Conservation (phyloP, 2,888 invertebrate genomes). For the Dinocampus coccinellae region DNA sequence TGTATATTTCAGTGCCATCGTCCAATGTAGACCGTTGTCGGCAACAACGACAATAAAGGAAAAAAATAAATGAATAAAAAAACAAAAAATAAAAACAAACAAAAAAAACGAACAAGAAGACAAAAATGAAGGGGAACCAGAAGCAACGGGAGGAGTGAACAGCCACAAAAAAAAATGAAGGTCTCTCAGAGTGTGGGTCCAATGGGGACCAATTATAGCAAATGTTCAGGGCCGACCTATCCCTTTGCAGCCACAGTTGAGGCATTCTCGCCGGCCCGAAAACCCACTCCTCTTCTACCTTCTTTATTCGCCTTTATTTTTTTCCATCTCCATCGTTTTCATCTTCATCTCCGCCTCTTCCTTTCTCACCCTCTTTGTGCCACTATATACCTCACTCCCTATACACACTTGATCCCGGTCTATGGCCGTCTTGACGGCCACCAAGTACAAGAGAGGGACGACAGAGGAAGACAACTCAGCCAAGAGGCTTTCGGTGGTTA, state of each 20-base stretch:
- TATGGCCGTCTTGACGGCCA: slow-evolving; percentile 40
- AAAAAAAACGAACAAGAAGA: background rate
- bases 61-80: slow-evolving; percentile 24
- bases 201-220: slow-evolving; percentile 7
- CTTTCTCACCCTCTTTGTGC: slow-evolving; percentile 26
- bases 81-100: slow-evolving; percentile 22
- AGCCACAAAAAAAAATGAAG: slow-evolving; percentile 3
- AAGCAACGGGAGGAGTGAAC: background rate
- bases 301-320: slow-evolving; percentile 28
- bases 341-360: slow-evolving; percentile 40
- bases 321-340: slow-evolving; percentile 23
- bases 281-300: slow-evolving; percentile 54
- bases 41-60: background rate
- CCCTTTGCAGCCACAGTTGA: slow-evolving; percentile 48
- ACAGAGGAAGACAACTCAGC: slow-evolving; percentile 27
- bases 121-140: no score
- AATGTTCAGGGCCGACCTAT: slow-evolving; percentile 59
- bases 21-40: background rate
- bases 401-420: slow-evolving; percentile 30
- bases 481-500: slow-evolving; percentile 60
- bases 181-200: background rate
- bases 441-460: slow-evolving; percentile 37
- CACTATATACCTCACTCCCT: slow-evolving; percentile 25
- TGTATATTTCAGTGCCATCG: background rate
- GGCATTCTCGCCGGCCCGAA: slow-evolving; percentile 63